Evolutionary conservation across 2,797 vertebrate species (phyloP), one percentile per base, ranked within the genome.

Genomic region (Sardinella longiceps): DNA sequence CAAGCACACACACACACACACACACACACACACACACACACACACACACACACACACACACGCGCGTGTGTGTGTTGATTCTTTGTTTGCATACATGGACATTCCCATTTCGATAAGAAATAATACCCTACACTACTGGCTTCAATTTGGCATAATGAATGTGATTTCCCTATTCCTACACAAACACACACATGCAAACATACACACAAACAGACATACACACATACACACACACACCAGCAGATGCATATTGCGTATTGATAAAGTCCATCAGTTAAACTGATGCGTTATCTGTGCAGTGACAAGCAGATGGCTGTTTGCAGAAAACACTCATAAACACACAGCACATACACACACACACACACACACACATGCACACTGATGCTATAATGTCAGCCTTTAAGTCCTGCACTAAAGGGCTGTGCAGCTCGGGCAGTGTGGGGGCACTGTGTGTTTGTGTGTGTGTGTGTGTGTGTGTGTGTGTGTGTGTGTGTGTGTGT

Each of bases 41-140:
- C 87, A 90, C 23, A 33, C 33, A 74, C 84, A 86, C 60, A 74
- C 80, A 85, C 89, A 88, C 4, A 7, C 43, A 43, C 43, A 2
- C 82, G 25, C 12, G 80, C 87, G 90, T n/a, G n/a, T n/a, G n/a
- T n/a, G n/a, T n/a, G n/a, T 91, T 84, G 85, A 82, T 90, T 86
- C 53, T 83, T 88, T 88, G 87, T 90, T 84, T 85, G 77, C 66
- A 82, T 85, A 88, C 87, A 88, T 88, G 82, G 88, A 90, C 82
- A 87, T 82, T 84, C 83, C 48, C 43, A 46, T 18, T 81, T 50
- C 80, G 81, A 91, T 89, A 87, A 88, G 91, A n/a, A n/a, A n/a
- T n/a, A 90, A 85, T 56, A 81, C 82, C 85, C 25, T 45, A 53
- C 39, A 33, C 37, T 74, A 33, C 37, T 74, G 66, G 14, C 30